These are phyloP conservation scores for Venturia canescens DNA, from an alignment of 1,140 invertebrate species.

Conservation along the genomic window DNA sequence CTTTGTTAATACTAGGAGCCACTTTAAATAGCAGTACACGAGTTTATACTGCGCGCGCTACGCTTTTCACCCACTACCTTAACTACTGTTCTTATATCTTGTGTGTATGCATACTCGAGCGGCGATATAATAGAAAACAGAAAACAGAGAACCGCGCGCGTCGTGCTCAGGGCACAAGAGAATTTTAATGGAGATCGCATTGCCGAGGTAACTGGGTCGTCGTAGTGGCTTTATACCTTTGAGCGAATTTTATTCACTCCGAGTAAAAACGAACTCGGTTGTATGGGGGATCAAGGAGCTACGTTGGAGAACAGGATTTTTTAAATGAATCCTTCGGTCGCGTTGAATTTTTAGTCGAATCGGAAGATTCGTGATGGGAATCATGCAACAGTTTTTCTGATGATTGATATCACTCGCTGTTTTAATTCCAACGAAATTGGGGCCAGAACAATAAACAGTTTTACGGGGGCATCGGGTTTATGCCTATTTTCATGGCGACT, in stretches of 20 bases:
- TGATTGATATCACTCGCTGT: not conserved
- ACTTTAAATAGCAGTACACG: slow-evolving; percentile 30
- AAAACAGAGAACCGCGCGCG: not conserved
- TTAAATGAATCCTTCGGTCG: not conserved
- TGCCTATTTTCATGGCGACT: slow-evolving; percentile 14
- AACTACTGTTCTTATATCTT: not conserved
- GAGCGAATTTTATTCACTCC: slow-evolving; percentile 33
- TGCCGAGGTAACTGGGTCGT: slow-evolving; percentile 44
- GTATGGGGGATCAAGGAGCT: slow-evolving; percentile 38
- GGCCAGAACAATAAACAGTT: slow-evolving; percentile 22
- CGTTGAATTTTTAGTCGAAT: no score
- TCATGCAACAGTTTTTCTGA: no score
- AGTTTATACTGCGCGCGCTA: slow-evolving; percentile 17
- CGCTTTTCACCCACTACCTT: slow-evolving; percentile 22
- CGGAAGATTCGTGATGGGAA: no score
- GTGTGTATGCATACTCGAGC: not conserved
- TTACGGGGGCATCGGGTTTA: slow-evolving; percentile 13
- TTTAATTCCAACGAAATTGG: slow-evolving; percentile 12
- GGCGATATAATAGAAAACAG: slow-evolving; percentile 4
- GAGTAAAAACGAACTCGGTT: not conserved
- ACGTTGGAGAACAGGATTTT: slow-evolving; percentile 32
- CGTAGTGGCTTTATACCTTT: slow-evolving; percentile 43
- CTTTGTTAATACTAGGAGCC: slow-evolving; percentile 51
- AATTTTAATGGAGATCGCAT: slow-evolving; percentile 48
- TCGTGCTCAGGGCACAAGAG: slow-evolving; percentile 27